Evolutionary conservation across 2,113 vertebrate species (phyloP).

Genomic region (Hoplias malabaricus): DNA sequence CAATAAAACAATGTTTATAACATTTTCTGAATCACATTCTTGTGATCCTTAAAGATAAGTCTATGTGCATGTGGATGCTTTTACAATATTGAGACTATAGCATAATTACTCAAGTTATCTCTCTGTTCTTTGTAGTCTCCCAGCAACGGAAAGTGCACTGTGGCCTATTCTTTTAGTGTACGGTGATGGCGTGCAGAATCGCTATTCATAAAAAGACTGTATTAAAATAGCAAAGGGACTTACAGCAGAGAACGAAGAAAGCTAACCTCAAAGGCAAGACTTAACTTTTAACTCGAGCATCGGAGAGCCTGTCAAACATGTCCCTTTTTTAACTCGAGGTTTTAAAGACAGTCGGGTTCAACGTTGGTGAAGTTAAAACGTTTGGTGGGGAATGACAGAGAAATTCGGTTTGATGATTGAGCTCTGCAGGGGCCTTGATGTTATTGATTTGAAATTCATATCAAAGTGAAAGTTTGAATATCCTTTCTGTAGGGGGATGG

Average conservation of each 20-base stretch:
- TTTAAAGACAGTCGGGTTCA: constrained; percentile 66
- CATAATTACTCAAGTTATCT: neutral
- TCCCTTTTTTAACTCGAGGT: constrained; percentile 63
- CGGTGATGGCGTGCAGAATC: constrained; percentile 1
- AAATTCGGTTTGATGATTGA: constrained; percentile 73
- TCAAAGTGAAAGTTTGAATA: constrained; percentile 59
- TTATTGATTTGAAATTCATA: constrained; percentile 75
- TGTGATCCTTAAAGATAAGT: neutral
- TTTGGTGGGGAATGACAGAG: constrained; percentile 52
- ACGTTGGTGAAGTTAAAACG: constrained; percentile 65
- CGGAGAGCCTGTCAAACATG: constrained; percentile 69
- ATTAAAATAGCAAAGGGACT: constrained; percentile 61
- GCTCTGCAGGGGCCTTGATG: constrained; percentile 58
- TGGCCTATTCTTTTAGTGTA: constrained; percentile 22
- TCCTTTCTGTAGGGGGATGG: constrained; percentile 56
- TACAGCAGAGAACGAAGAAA: constrained; percentile 60
- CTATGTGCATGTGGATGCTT: neutral
- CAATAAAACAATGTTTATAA: neutral
- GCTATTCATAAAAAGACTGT: constrained; percentile 59
- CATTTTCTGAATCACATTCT: too few species aligned
- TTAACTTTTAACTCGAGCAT: constrained; percentile 71
- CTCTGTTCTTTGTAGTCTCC: neutral
- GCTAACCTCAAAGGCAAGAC: constrained; percentile 64
- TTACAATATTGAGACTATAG: neutral
- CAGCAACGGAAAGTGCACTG: constrained; percentile 9